Evolutionary conservation across 2,113 vertebrate genomes (phyloP).

Genomic region (Myodes glareolus): DNA sequence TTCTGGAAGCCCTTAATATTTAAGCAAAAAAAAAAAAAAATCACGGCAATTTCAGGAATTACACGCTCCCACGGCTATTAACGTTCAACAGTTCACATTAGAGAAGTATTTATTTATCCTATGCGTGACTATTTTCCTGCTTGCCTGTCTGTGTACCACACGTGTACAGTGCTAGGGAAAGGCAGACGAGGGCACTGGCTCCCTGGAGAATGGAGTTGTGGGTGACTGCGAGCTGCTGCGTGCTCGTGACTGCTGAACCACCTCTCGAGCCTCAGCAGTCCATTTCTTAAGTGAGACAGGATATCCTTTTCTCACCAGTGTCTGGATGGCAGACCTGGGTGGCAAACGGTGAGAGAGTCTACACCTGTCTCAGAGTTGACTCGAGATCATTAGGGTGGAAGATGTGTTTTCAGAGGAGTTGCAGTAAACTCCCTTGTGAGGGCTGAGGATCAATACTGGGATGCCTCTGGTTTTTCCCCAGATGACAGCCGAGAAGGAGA

Average conservation of each 20-base stretch:
- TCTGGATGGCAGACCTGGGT: background rate
- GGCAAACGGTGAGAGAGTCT: background rate
- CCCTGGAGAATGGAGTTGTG: background rate
- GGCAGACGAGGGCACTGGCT: background rate
- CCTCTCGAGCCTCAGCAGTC: background rate
- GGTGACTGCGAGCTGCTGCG: background rate
- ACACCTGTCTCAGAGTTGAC: background rate
- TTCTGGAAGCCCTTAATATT: background rate
- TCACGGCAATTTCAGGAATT: slow-evolving; percentile 40
- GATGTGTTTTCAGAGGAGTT: slow-evolving; percentile 54
- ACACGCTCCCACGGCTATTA: background rate
- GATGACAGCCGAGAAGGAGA: slow-evolving; percentile 67
- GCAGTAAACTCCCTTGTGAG: slow-evolving; percentile 73
- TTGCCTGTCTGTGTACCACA: background rate
- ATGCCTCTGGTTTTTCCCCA: background rate
- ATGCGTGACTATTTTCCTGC: background rate
- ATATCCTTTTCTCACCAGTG: background rate
- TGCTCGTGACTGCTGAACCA: background rate
- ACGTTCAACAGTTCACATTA: slow-evolving; percentile 24
- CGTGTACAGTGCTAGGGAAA: too few relatives aligned
- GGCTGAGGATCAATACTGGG: slow-evolving; percentile 66
- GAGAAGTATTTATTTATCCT: background rate
- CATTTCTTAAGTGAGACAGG: background rate
- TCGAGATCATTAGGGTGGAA: background rate
- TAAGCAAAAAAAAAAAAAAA: background rate